Base-by-base conservation (phyloP, 2,113 vertebrate species). In the Ochotona princeps region DNA sequence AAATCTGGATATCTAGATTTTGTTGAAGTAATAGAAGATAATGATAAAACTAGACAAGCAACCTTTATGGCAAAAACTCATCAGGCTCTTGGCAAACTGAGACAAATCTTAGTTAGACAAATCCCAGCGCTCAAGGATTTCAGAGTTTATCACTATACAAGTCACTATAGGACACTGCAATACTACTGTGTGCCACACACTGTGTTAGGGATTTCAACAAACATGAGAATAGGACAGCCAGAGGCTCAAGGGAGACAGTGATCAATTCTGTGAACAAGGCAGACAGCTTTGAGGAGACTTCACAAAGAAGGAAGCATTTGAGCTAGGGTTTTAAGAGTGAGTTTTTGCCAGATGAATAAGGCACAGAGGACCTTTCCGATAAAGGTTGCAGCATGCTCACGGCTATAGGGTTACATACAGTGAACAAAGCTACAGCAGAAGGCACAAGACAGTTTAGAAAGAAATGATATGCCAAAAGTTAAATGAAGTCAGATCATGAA, bases 1-100 rank as follows among this genome's bases (percentile, higher is more conserved):
- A 95, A 92, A 67, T 84, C n/a, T 85, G 38, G 10, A 30, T 80
- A 88, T 84, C 61, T 28, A 67, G 70, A 95, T 83, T 83, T 90
- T 65, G 21, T 44, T 96, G 67, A 93, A 90, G 92, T 47, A 80
- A 5, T 26, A 23, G 28, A 86, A 91, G 35, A 79, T 65, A 3
- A 3, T 87, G 38, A 74, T 57, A 89, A 84, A 86, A 93, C 2
- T 60, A 74, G 13, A 49, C 17, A 91, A 28, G 44, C 5, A 83
- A 18, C 30, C 51, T 94, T 89, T 60, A 74, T 47, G 23, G 28
- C 25, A 95, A 94, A 89, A 74, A 47, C 13, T 79, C 44, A 75
- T 61, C 72, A 83, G 35, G 38, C 44, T 83, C 72, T 80, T 70
- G 65, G 28, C 13, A 83, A 83, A 87, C 44, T 83, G 12, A 89